phyloP scores from a whole-genome alignment of 1,140 invertebrate species.

The Zaprionus kolodkinae region DNA sequence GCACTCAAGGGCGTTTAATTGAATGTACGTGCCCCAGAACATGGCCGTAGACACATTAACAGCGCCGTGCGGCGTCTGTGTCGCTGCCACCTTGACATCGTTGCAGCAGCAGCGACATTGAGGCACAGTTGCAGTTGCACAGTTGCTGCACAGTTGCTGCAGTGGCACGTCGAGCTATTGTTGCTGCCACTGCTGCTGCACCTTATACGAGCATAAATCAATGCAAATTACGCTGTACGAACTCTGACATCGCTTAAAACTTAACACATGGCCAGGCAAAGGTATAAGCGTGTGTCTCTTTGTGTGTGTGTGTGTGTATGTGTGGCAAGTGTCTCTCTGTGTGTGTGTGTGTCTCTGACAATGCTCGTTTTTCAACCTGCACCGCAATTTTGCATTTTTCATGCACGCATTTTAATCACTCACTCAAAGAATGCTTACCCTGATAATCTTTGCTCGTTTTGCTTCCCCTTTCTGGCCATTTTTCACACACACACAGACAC shows the following conservation, averaged over 20 bases:
- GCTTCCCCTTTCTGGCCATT: slow-evolving; percentile 35
- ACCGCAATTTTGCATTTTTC: slow-evolving; percentile 48
- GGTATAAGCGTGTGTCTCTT: background rate
- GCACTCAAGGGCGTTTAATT: slow-evolving; percentile 81
- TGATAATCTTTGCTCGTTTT: slow-evolving; percentile 67
- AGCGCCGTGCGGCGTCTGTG: slow-evolving; percentile 49
- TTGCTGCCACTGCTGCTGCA: slow-evolving; percentile 24
- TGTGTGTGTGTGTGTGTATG: background rate
- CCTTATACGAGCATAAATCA: slow-evolving; percentile 65
- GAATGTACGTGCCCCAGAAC: slow-evolving; percentile 76
- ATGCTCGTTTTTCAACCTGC: slow-evolving; percentile 54
- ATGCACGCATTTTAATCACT: slow-evolving; percentile 75
- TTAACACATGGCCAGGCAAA: slow-evolving; percentile 57
- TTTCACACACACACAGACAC: slow-evolving; percentile 35
- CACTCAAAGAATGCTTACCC: slow-evolving; percentile 79
- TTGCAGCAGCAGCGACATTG: slow-evolving; percentile 41
- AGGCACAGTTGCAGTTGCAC: slow-evolving; percentile 29
- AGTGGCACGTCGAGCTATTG: slow-evolving; percentile 10
- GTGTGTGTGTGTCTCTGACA: slow-evolving; percentile 30
- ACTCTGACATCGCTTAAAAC: slow-evolving; percentile 61
- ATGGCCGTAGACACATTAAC: slow-evolving; percentile 75
- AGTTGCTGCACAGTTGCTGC: slow-evolving; percentile 37
- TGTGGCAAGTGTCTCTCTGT: background rate
- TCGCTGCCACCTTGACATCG: slow-evolving; percentile 66
- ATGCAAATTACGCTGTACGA: slow-evolving; percentile 72